phyloP scores from a whole-genome alignment of 2,888 invertebrate species.

The Drosophila kambysellisi region DNA sequence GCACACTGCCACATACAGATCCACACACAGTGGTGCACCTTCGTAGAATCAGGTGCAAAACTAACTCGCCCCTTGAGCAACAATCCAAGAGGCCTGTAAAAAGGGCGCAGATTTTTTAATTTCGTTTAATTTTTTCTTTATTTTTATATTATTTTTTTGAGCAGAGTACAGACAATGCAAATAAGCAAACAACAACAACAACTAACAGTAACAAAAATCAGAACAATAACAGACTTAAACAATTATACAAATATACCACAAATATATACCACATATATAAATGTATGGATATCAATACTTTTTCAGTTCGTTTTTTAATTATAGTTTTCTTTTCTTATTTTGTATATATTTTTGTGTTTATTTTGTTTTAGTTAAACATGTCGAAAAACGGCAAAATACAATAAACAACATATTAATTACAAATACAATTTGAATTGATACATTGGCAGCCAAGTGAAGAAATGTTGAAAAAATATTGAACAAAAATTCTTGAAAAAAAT shows the following conservation, averaged over 20 bases:
- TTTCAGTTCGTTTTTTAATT: constrained; percentile 43
- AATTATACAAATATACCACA: constrained; percentile 27
- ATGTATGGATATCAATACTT: constrained; percentile 41
- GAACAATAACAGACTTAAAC: constrained; percentile 28
- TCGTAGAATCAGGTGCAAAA: constrained; percentile 32
- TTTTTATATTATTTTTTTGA: constrained; percentile 8
- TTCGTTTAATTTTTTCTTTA: not conserved
- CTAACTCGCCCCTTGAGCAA: constrained; percentile 27
- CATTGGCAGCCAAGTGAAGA: constrained; percentile 48
- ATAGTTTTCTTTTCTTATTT: constrained; percentile 8
- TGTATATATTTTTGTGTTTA: constrained; percentile 4
- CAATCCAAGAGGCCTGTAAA: constrained; percentile 17
- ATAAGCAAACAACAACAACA: constrained; percentile 25
- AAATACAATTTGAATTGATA: constrained; percentile 23
- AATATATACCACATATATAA: constrained; percentile 34
- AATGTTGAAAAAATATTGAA: constrained; percentile 4
- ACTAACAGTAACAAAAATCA: constrained; percentile 24
- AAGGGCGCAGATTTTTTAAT: constrained; percentile 3
- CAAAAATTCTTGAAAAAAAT: constrained; percentile 5
- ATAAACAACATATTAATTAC: constrained; percentile 7
- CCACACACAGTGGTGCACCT: constrained; percentile 6
- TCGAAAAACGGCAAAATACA: constrained; percentile 39
- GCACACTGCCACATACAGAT: constrained; percentile 2
- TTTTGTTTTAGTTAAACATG: constrained; percentile 31
- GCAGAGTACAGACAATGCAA: constrained; percentile 52